Percentiles rank a stretch among this genome's conserved stretches.
Evolutionary conservation across 2,888 invertebrate genomes (phyloP).

Genomic region (Agrenia bidenticulata): DNA sequence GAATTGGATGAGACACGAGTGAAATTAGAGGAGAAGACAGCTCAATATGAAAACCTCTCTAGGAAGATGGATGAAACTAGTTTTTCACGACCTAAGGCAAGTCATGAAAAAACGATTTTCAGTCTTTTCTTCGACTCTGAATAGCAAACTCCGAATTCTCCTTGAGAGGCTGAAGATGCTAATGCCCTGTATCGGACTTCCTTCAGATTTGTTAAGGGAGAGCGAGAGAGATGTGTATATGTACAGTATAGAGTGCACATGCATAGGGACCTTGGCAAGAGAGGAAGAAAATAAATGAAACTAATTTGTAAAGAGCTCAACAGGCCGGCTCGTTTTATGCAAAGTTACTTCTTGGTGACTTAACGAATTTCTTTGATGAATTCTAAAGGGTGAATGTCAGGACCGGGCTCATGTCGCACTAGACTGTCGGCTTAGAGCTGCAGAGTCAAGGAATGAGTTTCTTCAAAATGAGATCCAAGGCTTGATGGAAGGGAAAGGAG

Average conservation of each 20-base stretch:
- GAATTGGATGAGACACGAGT: slow-evolving; percentile 32
- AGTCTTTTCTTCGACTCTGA: no score
- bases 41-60: slow-evolving; percentile 23
- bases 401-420: slow-evolving; percentile 11
- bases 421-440: slow-evolving; percentile 21
- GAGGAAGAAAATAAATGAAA: slow-evolving; percentile 4
- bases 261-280: no score
- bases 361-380: background rate
- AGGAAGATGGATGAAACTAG: slow-evolving; percentile 28
- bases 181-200: no score
- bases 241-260: no score
- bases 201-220: no score
- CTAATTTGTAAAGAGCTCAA: slow-evolving; percentile 8
- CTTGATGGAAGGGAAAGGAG: background rate
- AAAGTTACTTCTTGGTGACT: background rate
- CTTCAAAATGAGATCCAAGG: background rate
- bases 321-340: background rate
- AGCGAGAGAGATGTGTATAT: no score
- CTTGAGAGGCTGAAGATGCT: no score
- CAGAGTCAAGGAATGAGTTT: slow-evolving; percentile 20
- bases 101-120: slow-evolving; percentile 9
- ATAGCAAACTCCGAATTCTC: no score
- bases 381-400: slow-evolving; percentile 12
- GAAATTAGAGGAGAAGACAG: slow-evolving; percentile 30
- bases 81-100: slow-evolving; percentile 26